Percentiles rank a stretch among this genome's conserved stretches.
phyloP scores from a whole-genome alignment of 2,888 invertebrate species.

The Tipula lateralis region DNA sequence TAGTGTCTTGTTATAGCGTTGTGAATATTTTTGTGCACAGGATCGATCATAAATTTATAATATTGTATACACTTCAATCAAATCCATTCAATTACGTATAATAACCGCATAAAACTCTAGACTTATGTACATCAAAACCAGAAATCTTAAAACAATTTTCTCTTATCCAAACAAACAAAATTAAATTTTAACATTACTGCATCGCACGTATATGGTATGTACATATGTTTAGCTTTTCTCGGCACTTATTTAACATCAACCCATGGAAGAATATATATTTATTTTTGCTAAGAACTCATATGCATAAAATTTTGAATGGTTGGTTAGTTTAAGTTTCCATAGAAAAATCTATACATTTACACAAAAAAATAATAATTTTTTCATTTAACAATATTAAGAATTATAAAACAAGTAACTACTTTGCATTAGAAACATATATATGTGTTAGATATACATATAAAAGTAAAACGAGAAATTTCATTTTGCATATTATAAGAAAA shows the following conservation, averaged over 20 bases:
- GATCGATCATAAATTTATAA: not conserved
- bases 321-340: not conserved
- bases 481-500: not conserved
- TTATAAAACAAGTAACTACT: conserved; percentile 19
- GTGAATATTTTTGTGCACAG: no score
- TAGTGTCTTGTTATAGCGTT: no score
- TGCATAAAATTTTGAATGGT: not conserved
- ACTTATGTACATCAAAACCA: not conserved
- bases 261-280: not conserved
- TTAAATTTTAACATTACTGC: not conserved
- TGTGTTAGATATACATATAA: not conserved
- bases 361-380: not conserved
- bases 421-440: not conserved
- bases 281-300: not conserved
- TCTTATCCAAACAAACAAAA: not conserved
- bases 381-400: not conserved
- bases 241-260: not conserved
- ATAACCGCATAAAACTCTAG: not conserved
- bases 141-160: not conserved
- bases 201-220: not conserved
- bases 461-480: not conserved
- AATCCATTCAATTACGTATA: not conserved
- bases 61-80: no score
- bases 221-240: not conserved
- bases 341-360: not conserved